Conservation (phyloP, 1,140 invertebrate species). For the Caenorhabditis latens region DNA sequence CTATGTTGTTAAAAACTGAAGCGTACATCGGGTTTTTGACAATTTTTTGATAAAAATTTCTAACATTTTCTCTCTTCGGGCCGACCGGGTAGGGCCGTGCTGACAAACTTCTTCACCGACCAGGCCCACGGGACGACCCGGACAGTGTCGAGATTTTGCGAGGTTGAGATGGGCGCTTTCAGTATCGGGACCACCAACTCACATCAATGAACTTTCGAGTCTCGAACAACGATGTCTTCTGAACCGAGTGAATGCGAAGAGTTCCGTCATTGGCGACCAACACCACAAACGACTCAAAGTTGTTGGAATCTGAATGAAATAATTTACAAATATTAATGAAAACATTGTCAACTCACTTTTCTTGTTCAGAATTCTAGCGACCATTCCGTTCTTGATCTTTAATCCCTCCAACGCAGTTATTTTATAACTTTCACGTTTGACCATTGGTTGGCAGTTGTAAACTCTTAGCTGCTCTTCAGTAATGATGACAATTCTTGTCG, state of each 20-base stretch:
- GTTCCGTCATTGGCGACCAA: conserved; percentile 8
- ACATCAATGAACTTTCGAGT: conserved; percentile 22
- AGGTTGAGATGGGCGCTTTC: too few species aligned
- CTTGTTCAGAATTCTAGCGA: conserved; percentile 25
- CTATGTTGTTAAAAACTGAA: too few species aligned
- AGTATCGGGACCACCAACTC: not conserved
- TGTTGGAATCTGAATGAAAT: conserved; percentile 15
- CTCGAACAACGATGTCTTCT: conserved; percentile 8
- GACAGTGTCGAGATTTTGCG: too few species aligned
- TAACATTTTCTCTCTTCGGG: too few species aligned
- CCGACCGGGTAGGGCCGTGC: too few species aligned
- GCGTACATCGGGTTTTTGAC: too few species aligned
- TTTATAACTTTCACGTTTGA: conserved; percentile 22
- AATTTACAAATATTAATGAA: too few species aligned
- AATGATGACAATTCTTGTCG: conserved; percentile 5
- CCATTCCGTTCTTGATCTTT: conserved; percentile 23
- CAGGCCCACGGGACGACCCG: too few species aligned
- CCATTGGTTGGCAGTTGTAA: conserved; percentile 21
- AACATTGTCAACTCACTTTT: conserved; percentile 1
- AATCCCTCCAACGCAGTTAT: conserved; percentile 31
- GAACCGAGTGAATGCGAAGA: conserved; percentile 21
- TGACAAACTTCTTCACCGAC: too few species aligned
- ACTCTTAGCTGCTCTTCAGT: conserved; percentile 34
- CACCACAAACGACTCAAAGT: conserved; percentile 34
- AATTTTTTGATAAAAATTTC: too few species aligned